Evolutionary conservation across 2,888 invertebrate genomes (phyloP).

Genomic region (Xanthorhoe spadicearia): DNA sequence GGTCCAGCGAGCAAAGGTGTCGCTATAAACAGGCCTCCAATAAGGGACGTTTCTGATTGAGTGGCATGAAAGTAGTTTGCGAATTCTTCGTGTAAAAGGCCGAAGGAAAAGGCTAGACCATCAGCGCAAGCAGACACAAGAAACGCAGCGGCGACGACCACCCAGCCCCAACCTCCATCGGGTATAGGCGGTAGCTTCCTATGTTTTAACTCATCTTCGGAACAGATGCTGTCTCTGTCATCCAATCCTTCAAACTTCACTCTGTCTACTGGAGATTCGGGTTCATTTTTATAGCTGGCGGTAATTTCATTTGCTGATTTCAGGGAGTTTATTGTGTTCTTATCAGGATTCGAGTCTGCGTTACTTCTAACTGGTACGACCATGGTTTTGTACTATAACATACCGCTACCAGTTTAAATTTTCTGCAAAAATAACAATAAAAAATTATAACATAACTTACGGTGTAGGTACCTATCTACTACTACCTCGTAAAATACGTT

Average conservation of each 20-base stretch:
- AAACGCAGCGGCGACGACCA: slow-evolving; percentile 93
- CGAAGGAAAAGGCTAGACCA: slow-evolving; percentile 96
- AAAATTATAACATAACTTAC: too few species aligned
- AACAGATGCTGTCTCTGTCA: slow-evolving; percentile 75
- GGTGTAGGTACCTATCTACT: too few species aligned
- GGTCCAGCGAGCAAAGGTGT: slow-evolving; percentile 94
- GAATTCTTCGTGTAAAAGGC: slow-evolving; percentile 93
- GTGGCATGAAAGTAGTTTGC: slow-evolving; percentile 90
- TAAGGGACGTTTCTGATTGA: slow-evolving; percentile 93
- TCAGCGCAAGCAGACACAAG: slow-evolving; percentile 95
- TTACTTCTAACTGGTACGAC: slow-evolving; percentile 37
- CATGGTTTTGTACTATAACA: slow-evolving; percentile 40
- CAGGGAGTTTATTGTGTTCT: slow-evolving; percentile 70
- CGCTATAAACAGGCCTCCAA: slow-evolving; percentile 94
- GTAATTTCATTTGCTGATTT: slow-evolving; percentile 66
- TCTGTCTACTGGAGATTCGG: slow-evolving; percentile 66
- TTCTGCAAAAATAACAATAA: slow-evolving; percentile 21
- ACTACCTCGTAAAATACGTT: too few species aligned
- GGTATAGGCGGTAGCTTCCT: slow-evolving; percentile 86
- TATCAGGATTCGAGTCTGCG: slow-evolving; percentile 52
- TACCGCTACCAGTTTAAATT: slow-evolving; percentile 34
- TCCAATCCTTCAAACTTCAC: slow-evolving; percentile 79
- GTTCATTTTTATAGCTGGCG: slow-evolving; percentile 56
- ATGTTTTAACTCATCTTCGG: slow-evolving; percentile 66
- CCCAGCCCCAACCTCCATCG: slow-evolving; percentile 96